Evolutionary conservation across 2,113 vertebrate genomes (phyloP).

Genomic region (Capreolus pygargus): DNA sequence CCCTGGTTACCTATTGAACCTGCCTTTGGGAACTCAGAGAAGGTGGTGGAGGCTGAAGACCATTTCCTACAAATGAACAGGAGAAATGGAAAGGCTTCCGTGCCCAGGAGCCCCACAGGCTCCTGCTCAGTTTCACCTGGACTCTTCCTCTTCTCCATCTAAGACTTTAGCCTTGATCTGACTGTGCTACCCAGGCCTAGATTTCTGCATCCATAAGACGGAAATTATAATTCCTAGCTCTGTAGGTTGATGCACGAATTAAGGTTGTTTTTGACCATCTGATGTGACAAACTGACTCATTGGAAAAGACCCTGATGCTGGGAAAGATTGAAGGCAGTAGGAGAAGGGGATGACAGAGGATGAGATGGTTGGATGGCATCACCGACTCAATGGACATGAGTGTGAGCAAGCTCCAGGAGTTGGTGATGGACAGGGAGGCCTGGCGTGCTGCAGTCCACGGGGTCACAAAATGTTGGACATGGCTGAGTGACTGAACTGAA

Average conservation of each 20-base stretch:
- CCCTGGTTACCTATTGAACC: not conserved
- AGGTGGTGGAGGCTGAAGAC: not conserved
- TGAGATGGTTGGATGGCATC: not conserved
- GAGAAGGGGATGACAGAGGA: not conserved
- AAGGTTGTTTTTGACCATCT: not conserved
- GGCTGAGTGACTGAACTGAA: not conserved
- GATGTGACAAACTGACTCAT: not conserved
- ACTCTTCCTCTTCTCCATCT: no score
- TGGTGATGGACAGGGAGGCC: not conserved
- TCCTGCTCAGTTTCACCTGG: not conserved
- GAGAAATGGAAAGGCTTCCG: accelerated
- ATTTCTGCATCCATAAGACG: not conserved
- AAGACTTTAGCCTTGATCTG: no score
- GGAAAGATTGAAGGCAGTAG: not conserved
- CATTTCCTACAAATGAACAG: not conserved
- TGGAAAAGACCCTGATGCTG: not conserved
- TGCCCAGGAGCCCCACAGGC: not conserved
- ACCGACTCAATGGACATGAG: not conserved
- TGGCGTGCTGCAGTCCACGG: not conserved
- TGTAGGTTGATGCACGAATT: not conserved
- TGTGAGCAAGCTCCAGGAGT: not conserved
- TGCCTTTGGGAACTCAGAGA: not conserved
- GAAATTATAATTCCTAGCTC: not conserved
- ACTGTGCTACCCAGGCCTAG: not conserved
- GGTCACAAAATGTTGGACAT: not conserved